A percentile compares a stretch with the other conserved stretches of the same genome.
phyloP scores from a whole-genome alignment of 1,140 invertebrate genomes.

The Muscidifurax raptorellus region DNA sequence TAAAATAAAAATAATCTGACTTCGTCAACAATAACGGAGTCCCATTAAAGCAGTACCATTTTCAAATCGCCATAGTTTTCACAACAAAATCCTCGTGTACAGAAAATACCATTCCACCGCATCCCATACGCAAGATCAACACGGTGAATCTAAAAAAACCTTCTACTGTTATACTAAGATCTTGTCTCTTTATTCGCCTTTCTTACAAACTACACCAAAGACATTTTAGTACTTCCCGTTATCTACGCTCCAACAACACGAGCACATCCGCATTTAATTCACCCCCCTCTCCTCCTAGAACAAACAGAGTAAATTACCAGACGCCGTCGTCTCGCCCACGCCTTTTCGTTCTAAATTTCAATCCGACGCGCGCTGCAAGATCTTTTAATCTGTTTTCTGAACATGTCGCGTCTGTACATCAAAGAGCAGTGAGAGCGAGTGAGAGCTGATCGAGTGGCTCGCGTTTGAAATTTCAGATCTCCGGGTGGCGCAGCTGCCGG shows the following conservation, averaged over 20 bases:
- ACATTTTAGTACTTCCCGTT: neutral
- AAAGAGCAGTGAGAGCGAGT: neutral
- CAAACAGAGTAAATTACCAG: conserved; percentile 1
- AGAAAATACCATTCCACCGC: neutral
- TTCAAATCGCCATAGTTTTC: neutral
- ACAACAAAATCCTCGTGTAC: neutral
- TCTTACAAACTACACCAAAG: too few relatives aligned
- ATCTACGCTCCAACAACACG: neutral
- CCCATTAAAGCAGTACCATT: neutral
- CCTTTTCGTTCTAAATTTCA: conserved; percentile 1
- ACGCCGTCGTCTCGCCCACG: neutral
- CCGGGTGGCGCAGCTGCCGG: neutral
- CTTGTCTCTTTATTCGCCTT: neutral
- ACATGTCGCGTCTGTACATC: conserved; percentile 12
- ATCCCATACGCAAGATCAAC: neutral
- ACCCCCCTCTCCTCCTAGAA: neutral
- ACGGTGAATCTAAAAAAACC: neutral
- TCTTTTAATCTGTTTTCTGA: neutral
- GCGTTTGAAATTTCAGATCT: conserved; percentile 43
- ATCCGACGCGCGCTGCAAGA: neutral
- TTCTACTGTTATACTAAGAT: neutral
- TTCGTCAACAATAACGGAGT: too few relatives aligned
- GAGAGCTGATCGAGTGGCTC: conserved; percentile 19
- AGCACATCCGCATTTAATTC: too few relatives aligned
- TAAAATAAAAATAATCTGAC: too few relatives aligned